Conservation (phyloP, 1,140 invertebrate species). For the Drosophila ambigua region DNA sequence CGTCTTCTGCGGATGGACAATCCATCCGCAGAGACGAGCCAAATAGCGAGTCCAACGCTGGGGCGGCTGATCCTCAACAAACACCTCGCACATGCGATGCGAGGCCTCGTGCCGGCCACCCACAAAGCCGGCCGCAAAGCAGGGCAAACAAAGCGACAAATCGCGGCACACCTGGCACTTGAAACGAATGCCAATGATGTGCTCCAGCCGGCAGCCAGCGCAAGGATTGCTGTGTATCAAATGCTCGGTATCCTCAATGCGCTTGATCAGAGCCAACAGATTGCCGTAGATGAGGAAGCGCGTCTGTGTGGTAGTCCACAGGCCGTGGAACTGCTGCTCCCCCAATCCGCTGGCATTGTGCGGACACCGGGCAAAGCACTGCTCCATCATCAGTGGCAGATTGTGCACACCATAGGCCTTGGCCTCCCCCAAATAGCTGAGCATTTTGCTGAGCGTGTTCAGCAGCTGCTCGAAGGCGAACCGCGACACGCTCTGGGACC, state of each 20-base stretch:
- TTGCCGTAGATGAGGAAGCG: slow-evolving; percentile 80
- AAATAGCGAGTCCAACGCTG: slow-evolving; percentile 66
- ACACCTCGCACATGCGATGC: slow-evolving; percentile 81
- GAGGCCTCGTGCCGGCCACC: slow-evolving; percentile 60
- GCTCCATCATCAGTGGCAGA: slow-evolving; percentile 61
- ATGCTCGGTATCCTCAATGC: slow-evolving; percentile 77
- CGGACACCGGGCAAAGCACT: slow-evolving; percentile 70
- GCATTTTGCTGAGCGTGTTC: slow-evolving; percentile 63
- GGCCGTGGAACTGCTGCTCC: slow-evolving; percentile 69
- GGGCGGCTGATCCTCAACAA: slow-evolving; percentile 67
- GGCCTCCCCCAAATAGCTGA: slow-evolving; percentile 72
- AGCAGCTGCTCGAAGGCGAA: slow-evolving; percentile 74
- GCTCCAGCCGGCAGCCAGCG: slow-evolving; percentile 61
- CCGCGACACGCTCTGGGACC: slow-evolving; percentile 66
- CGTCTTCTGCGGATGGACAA: slow-evolving; percentile 24
- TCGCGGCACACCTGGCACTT: slow-evolving; percentile 77
- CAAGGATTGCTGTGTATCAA: slow-evolving; percentile 76
- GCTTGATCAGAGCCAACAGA: slow-evolving; percentile 70
- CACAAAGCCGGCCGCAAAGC: slow-evolving; percentile 66
- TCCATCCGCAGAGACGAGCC: slow-evolving; percentile 60
- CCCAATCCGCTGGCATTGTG: slow-evolving; percentile 62
- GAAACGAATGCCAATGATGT: slow-evolving; percentile 78
- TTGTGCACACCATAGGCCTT: slow-evolving; percentile 77
- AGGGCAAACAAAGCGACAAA: slow-evolving; percentile 73
- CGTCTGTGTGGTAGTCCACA: slow-evolving; percentile 73